These are phyloP conservation scores for Nebria brevicollis DNA, from an alignment of 2,888 invertebrate genomes.

Conservation along the genomic window DNA sequence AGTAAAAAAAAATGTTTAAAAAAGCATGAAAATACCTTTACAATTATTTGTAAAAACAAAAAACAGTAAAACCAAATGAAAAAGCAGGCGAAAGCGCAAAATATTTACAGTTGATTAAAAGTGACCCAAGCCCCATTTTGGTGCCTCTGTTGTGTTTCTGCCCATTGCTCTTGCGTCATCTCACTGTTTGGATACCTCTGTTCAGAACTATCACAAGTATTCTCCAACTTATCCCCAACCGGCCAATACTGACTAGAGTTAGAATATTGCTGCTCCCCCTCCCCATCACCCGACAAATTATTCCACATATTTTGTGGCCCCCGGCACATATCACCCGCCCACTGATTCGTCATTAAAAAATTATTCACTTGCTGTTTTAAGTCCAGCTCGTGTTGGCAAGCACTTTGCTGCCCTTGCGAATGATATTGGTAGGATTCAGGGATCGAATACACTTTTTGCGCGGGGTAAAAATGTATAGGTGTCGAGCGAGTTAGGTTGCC, in stretches of 20 bases:
- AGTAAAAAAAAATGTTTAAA: slow-evolving; percentile 48
- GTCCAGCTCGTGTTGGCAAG: slow-evolving; percentile 52
- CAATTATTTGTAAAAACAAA: slow-evolving; percentile 43
- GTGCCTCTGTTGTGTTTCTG: slow-evolving; percentile 50
- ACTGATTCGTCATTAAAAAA: slow-evolving; percentile 49
- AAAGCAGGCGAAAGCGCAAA: slow-evolving; percentile 54
- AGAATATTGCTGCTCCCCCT: slow-evolving; percentile 11
- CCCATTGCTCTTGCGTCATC: slow-evolving; percentile 48
- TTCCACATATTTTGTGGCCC: slow-evolving; percentile 31
- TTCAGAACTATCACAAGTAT: slow-evolving; percentile 49
- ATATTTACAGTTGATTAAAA: slow-evolving; percentile 64
- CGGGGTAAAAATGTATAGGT: slow-evolving; percentile 30
- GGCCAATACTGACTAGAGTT: slow-evolving; percentile 21
- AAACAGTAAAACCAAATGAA: slow-evolving; percentile 52
- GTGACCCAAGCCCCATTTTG: slow-evolving; percentile 62
- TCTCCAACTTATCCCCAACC: slow-evolving; percentile 16
- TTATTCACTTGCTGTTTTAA: slow-evolving; percentile 56
- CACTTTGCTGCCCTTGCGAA: slow-evolving; percentile 16
- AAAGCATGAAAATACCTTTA: slow-evolving; percentile 54
- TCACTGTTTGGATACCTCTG: slow-evolving; percentile 48
- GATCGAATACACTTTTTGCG: slow-evolving; percentile 29
- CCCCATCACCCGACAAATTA: slow-evolving; percentile 14
- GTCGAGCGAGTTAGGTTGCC: slow-evolving; percentile 14
- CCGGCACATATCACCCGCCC: slow-evolving; percentile 31
- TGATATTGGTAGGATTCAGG: slow-evolving; percentile 22